phyloP scores from a whole-genome alignment of 2,888 invertebrate species.

The Drosophila subquinaria region DNA sequence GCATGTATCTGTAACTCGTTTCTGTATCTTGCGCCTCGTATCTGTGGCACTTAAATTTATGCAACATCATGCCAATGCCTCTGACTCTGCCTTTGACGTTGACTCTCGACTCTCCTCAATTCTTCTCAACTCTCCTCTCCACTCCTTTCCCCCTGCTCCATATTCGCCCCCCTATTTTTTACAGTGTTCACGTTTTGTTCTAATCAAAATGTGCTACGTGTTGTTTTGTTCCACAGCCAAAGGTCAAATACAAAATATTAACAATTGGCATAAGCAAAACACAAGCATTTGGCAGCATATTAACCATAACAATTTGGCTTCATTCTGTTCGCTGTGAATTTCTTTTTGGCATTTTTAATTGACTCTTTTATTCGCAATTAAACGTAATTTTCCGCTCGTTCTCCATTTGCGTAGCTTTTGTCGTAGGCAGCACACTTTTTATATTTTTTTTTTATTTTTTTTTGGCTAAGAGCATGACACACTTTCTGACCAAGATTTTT shows the following conservation, averaged over 20 bases:
- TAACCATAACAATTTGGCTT: slow-evolving; percentile 23
- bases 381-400: slow-evolving; percentile 63
- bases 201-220: slow-evolving; percentile 75
- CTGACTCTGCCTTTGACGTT: slow-evolving; percentile 18
- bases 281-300: slow-evolving; percentile 13
- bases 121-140: neutral
- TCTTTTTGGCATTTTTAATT: slow-evolving; percentile 48
- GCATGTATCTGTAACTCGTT: slow-evolving; percentile 76
- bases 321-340: slow-evolving; percentile 18
- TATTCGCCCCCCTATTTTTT: slow-evolving; percentile 11
- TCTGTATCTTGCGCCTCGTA: slow-evolving; percentile 74
- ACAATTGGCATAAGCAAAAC: slow-evolving; percentile 22
- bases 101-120: neutral
- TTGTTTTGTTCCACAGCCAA: slow-evolving; percentile 41
- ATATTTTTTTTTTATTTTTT: neutral
- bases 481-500: slow-evolving; percentile 48
- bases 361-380: slow-evolving; percentile 61
- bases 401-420: slow-evolving; percentile 26
- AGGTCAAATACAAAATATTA: slow-evolving; percentile 51
- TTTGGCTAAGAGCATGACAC: slow-evolving; percentile 56
- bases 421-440: slow-evolving; percentile 35
- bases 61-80: slow-evolving; percentile 74
- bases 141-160: neutral
- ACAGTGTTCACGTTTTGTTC: slow-evolving; percentile 61
- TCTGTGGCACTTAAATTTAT: slow-evolving; percentile 79